Base-by-base conservation (phyloP, 1,140 invertebrate species). In the Apis cerana region DNA sequence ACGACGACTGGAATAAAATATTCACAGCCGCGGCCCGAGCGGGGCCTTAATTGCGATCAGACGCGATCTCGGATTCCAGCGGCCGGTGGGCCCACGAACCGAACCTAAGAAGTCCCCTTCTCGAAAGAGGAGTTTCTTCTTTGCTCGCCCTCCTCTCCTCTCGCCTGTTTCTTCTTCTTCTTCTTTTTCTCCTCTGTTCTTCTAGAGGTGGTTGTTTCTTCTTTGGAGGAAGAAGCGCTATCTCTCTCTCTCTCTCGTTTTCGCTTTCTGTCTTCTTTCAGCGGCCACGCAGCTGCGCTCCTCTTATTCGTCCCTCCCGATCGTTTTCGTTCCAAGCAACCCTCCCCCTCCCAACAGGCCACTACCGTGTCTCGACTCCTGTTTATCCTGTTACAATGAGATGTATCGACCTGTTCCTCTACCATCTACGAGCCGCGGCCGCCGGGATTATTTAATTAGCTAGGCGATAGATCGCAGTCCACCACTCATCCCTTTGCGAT, bases 391-490 rank as follows among this genome's bases (percentile, higher is more conserved):
- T 93, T 93, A 93, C 92, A 92, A 94, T 93, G 92, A 93, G 92
- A 93, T 94, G 93, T 94, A 93, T 93, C 93, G 91, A 91, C 91
- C 93, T 93, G 92, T 93, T 93, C 90, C 88, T 21, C 88, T 21
- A 81, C 75, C 79, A 75, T 86, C 88, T 89, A 88, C 89, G 82
- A 85, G 81, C 89, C 85, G 82, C 86, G 86, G 90, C 83, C 88
- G 89, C 85, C 83, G 33, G 91, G 92, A 94, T 94, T 94, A 92
- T 94, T 94, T 94, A 94, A 94, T 94, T 94, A 94, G 92, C 90
- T 94, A 93, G 84, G 74, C 80, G 83, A 86, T 88, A 86, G 85
- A 77, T 86, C 69, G 61, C 64, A 48, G 59, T 52, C 71, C 13
- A 23, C 58, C 58, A 59, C 21, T n/a, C 58, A 21, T 11, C 58